Evolutionary conservation across 2,113 vertebrate species (phyloP).

Genomic region (Regulus satrapa): DNA sequence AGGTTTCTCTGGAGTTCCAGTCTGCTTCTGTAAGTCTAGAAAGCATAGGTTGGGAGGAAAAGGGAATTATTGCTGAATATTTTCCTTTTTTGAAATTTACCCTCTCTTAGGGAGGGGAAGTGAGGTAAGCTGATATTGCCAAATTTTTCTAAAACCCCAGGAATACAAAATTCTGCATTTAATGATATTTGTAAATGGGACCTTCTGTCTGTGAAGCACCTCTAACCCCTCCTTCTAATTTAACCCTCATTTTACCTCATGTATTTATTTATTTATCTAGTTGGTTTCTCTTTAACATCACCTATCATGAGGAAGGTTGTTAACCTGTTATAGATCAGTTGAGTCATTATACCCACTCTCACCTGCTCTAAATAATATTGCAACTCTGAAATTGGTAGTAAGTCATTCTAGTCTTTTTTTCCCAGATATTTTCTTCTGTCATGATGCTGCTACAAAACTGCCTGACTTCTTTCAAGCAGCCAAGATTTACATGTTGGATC

Average conservation of each 20-base stretch:
- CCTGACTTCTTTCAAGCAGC: neutral
- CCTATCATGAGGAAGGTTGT: neutral
- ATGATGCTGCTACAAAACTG: neutral
- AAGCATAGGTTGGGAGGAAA: neutral
- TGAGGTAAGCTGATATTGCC: neutral
- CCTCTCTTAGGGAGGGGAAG: neutral
- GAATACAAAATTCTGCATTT: neutral
- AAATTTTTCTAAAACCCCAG: neutral
- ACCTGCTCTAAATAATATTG: neutral
- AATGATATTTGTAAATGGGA: neutral
- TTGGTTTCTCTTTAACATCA: neutral
- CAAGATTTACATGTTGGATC: neutral
- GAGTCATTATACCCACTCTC: neutral
- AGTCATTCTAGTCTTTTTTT: neutral
- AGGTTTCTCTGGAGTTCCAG: neutral
- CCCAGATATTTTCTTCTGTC: neutral
- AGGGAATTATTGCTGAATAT: neutral
- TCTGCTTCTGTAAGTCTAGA: neutral
- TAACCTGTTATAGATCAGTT: neutral
- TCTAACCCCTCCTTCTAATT: neutral
- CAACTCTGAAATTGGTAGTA: neutral
- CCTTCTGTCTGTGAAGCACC: neutral
- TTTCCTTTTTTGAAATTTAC: neutral
- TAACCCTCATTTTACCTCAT: neutral
- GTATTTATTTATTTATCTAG: neutral